Evolutionary conservation across 2,888 invertebrate genomes (phyloP).

Genomic region (Dyspetes luteomarginatus): DNA sequence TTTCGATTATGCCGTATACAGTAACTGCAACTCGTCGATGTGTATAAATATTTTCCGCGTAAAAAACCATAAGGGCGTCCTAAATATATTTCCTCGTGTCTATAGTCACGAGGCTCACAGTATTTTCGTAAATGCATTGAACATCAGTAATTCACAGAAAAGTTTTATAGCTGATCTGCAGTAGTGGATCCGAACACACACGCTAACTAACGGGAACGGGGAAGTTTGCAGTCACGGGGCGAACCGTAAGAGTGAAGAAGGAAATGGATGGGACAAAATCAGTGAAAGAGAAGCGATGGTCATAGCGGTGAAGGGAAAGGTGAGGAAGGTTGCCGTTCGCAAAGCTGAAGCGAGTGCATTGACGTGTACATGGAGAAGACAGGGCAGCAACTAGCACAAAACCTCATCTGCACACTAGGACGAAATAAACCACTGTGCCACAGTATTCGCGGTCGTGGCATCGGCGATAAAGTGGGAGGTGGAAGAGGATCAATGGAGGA

Average conservation of each 20-base stretch:
- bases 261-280: slow-evolving; percentile 34
- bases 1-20: no score
- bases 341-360: slow-evolving; percentile 43
- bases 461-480: slow-evolving; percentile 65
- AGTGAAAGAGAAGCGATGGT: slow-evolving; percentile 34
- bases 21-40: no score
- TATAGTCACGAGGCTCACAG: no score
- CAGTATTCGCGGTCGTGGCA: slow-evolving; percentile 79
- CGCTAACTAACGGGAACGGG: no score
- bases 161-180: no score
- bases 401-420: slow-evolving; percentile 63
- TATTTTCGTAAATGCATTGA: no score
- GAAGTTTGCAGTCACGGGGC: no score
- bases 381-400: slow-evolving; percentile 76
- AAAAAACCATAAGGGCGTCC: no score
- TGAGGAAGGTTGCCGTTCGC: slow-evolving; percentile 52
- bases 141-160: no score
- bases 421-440: slow-evolving; percentile 82
- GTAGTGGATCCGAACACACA: no score
- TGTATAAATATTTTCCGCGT: no score
- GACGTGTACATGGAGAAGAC: slow-evolving; percentile 62
- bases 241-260: slow-evolving; percentile 10
- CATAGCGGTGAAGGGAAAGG: slow-evolving; percentile 24
- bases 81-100: no score
- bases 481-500: slow-evolving; percentile 57